These are phyloP conservation scores for Eupithecia vulgata DNA, from an alignment of 2,888 invertebrate species.

Conservation along the genomic window DNA sequence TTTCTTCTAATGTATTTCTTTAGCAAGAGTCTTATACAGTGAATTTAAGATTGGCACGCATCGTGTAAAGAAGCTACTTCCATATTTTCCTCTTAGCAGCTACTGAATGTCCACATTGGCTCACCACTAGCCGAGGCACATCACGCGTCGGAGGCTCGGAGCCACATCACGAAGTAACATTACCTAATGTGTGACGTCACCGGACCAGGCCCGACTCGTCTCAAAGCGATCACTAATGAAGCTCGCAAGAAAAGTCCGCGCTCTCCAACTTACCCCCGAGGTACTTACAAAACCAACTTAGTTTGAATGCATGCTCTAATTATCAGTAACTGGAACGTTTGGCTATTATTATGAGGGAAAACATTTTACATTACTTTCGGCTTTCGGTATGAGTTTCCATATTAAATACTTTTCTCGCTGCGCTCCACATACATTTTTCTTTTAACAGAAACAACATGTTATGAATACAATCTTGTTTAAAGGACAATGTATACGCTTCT, in stretches of 20 bases:
- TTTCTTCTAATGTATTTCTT: too few species aligned
- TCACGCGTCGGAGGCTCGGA: too few species aligned
- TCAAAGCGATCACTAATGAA: constrained; percentile 14
- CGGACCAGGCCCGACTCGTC: not conserved
- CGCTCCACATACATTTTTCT: not conserved
- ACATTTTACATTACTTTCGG: constrained; percentile 6
- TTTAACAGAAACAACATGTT: too few species aligned
- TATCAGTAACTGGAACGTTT: constrained; percentile 26
- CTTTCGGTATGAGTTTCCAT: not conserved
- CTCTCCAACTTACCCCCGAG: not conserved
- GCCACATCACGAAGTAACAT: not conserved
- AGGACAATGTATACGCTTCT: too few species aligned
- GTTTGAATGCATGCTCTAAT: constrained; percentile 35
- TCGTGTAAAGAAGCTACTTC: not conserved
- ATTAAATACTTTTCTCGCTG: not conserved
- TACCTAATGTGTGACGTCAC: not conserved
- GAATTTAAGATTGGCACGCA: not conserved
- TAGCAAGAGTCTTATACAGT: too few species aligned
- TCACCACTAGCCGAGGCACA: not conserved
- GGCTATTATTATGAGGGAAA: constrained; percentile 11
- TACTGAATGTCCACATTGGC: not conserved
- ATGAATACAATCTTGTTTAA: too few species aligned
- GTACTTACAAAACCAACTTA: not conserved
- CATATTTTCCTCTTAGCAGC: not conserved
- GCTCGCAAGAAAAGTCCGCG: constrained; percentile 6